These are phyloP conservation scores for Phycodurus eques DNA, from an alignment of 2,113 vertebrate genomes.

Conservation along the genomic window DNA sequence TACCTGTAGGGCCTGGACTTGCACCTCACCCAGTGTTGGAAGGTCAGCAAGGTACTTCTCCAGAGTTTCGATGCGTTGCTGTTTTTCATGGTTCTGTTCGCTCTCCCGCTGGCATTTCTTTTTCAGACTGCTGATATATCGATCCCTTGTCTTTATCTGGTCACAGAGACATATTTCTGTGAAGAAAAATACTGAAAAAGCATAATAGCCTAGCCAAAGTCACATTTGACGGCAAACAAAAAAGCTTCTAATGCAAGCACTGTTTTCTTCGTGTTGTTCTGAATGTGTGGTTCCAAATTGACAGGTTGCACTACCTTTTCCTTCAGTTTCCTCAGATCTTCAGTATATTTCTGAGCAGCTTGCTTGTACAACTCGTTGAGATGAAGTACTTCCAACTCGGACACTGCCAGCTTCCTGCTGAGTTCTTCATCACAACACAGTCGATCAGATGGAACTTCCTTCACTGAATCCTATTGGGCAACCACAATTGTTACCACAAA, in stretches of 20 bases:
- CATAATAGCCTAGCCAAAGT: neutral
- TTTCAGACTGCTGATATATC: slow-evolving; percentile 92
- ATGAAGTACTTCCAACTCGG: slow-evolving; percentile 82
- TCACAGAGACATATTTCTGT: neutral
- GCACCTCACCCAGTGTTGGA: slow-evolving; percentile 86
- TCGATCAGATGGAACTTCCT: slow-evolving; percentile 2
- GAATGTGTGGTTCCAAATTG: neutral
- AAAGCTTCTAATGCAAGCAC: neutral
- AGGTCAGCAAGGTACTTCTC: slow-evolving; percentile 94
- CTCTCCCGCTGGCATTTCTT: slow-evolving; percentile 91
- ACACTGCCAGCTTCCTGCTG: slow-evolving; percentile 77
- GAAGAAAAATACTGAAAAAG: neutral
- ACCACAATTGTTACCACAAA: neutral
- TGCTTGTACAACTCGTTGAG: slow-evolving; percentile 84
- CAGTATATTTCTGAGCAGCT: slow-evolving; percentile 81
- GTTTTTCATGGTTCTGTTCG: slow-evolving; percentile 89
- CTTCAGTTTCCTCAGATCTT: slow-evolving; percentile 90
- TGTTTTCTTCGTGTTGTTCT: neutral
- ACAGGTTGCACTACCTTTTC: slow-evolving; percentile 79
- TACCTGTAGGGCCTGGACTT: slow-evolving; percentile 87
- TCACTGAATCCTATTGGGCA: slow-evolving; percentile 47
- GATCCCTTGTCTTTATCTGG: slow-evolving; percentile 92
- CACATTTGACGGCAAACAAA: neutral
- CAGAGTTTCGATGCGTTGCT: slow-evolving; percentile 91
- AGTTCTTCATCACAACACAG: slow-evolving; percentile 78